Base-by-base conservation (phyloP, 2,797 vertebrate genomes). In the Acrossocheilus wenchowensis region DNA sequence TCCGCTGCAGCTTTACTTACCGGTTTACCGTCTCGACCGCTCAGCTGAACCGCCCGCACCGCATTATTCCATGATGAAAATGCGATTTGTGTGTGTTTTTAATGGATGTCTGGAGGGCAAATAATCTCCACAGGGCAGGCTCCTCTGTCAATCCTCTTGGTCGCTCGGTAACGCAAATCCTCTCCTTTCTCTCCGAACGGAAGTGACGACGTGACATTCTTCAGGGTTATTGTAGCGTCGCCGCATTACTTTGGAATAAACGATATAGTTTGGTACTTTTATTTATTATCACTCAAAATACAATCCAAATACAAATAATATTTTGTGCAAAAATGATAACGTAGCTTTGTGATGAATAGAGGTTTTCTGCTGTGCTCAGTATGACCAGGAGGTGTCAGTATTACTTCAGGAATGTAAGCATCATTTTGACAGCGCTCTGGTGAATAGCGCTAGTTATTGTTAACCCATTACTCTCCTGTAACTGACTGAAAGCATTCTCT, bases 371-470 rank as follows among this genome's bases (percentile, higher is more conserved):
- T 12, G 19, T 79, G 71, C 60, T 21, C 1, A 0, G 0, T 5
- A 0, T 2, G 0, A 11, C 89, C 93, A 81, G 66, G 77, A 82
- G 94, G 83, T 93, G 94, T 91, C 94, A 8, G 64, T 87, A 87
- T 83, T 30, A 81, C 14, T 60, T 43, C 72, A 77, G 34, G 15
- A 85, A 87, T 81, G 5, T 21, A 6, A 64, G 39, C 78, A 45
- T 62, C 10, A 39, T 23, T 15, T 23, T 15, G 52, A 26, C 36
- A 23, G 5, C 0, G 6, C 21, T 62, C 43, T 50, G 14, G 6
- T 34, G 7, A 75, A 71, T n/a, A 23, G 36, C 26, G 45, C 43
- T 9, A 8, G 52, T 21, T 21, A 21, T 54, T 54, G 34, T 39
- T 36, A 78, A 54, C 30, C 26, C 74, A 11, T 52, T 43, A 12